Evolutionary conservation across 2,888 invertebrate genomes (phyloP).

Genomic region (Parnassius smintheus): DNA sequence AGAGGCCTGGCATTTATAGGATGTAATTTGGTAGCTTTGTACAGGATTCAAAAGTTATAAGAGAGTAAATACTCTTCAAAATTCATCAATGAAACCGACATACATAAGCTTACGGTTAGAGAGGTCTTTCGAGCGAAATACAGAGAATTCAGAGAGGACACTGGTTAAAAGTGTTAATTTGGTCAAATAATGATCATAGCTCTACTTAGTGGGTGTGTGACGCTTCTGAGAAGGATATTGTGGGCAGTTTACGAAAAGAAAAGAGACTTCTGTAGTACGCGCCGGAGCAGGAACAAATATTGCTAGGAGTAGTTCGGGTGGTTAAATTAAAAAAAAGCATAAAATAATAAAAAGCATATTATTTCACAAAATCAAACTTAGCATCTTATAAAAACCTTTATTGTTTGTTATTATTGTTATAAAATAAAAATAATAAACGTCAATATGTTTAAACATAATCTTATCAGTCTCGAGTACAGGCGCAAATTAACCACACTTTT

Average conservation of each 20-base stretch:
- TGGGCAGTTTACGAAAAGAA: constrained; percentile 64
- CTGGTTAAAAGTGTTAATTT: constrained; percentile 72
- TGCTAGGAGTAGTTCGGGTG: constrained; percentile 32
- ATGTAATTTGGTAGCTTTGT: too few species aligned
- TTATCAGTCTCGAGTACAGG: too few species aligned
- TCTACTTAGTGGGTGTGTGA: constrained; percentile 68
- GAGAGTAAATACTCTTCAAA: neutral
- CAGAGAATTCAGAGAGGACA: constrained; percentile 36
- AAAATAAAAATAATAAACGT: too few species aligned
- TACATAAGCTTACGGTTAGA: neutral
- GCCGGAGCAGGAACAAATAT: constrained; percentile 35
- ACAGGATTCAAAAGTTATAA: neutral
- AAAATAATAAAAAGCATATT: neutral
- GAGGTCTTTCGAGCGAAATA: constrained; percentile 17
- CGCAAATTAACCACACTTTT: too few species aligned
- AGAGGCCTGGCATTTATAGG: too few species aligned
- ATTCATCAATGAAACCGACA: constrained; percentile 7
- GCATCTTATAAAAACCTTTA: too few species aligned
- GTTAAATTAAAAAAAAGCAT: neutral
- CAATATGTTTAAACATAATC: too few species aligned
- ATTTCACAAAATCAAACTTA: neutral
- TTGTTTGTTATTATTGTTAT: too few species aligned
- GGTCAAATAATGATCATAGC: constrained; percentile 73
- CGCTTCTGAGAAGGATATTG: constrained; percentile 68
- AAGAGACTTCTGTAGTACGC: constrained; percentile 72